Evolutionary conservation across 2,888 invertebrate species (phyloP).

Genomic region (Rhingia rostrata): DNA sequence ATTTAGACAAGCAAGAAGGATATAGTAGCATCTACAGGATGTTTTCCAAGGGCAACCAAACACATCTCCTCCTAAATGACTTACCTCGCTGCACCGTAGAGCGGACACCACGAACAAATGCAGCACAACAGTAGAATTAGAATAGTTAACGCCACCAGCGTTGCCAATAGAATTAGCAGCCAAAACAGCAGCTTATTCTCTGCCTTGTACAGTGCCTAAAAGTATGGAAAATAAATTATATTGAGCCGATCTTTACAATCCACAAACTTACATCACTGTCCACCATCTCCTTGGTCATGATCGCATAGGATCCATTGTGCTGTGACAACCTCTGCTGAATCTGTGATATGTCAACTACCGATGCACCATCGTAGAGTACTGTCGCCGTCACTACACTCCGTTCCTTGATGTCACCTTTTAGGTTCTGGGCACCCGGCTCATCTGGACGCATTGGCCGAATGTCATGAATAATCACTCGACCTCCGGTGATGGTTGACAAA

Average conservation of each 20-base stretch:
- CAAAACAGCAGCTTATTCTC: conserved; percentile 90
- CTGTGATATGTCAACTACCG: conserved; percentile 88
- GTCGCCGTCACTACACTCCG: conserved; percentile 89
- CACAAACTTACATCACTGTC: conserved; percentile 80
- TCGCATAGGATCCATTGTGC: conserved; percentile 81
- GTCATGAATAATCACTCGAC: conserved; percentile 89
- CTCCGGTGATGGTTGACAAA: conserved; percentile 90
- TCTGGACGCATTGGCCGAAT: conserved; percentile 87
- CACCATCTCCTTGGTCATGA: conserved; percentile 79
- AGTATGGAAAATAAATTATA: conserved; percentile 76
- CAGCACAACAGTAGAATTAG: conserved; percentile 91
- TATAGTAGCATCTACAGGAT: conserved; percentile 54
- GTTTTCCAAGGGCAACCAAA: neutral
- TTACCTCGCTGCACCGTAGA: conserved; percentile 90
- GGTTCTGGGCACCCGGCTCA: conserved; percentile 85
- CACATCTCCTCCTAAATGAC: conserved; percentile 38
- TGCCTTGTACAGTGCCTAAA: conserved; percentile 88
- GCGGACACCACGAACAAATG: conserved; percentile 92
- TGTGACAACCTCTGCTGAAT: conserved; percentile 86
- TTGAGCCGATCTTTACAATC: neutral
- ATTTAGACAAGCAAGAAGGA: conserved; percentile 54
- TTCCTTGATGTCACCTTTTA: conserved; percentile 84
- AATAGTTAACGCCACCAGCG: conserved; percentile 89
- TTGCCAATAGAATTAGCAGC: conserved; percentile 90
- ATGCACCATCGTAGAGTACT: conserved; percentile 87